Evolutionary conservation across 2,888 invertebrate genomes (phyloP), one percentile per base, ranked within the genome.

Genomic region (Plusia festucae): DNA sequence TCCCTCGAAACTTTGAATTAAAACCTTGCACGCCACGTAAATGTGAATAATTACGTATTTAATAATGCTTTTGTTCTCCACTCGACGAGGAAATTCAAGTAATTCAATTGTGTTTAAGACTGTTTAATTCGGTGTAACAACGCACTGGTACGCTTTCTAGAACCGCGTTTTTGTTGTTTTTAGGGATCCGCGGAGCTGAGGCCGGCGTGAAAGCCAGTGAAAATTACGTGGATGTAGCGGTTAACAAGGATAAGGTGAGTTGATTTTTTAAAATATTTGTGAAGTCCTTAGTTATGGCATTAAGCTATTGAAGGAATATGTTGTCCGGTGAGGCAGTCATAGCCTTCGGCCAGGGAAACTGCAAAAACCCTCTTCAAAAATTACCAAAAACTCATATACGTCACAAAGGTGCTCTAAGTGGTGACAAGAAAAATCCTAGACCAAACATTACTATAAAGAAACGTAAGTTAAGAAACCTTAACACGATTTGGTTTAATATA

Each of bases 1-100:
- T 93, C 90, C 91, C 87, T 87, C 90, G 89, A 82, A 83, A 85
- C 83, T 82, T 77, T 79, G 82, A 85, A 85, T 85, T 85, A 85
- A 93, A 94, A 91, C 92, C 91, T 92, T 90, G 93, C 93, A 93
- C 93, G 93, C 91, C 91, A 93, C 85, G 93, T 91, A 93, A 93
- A 93, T 91, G 93, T 93, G 92, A 94, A 94, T 94, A 95, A 94
- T 94, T 95, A 93, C 94, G 93, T 93, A 93, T 94, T 95, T 95
- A 95, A 94, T 95, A 95, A 94, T 90, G 94, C 94, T 93, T 94
- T 95, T 95, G 95, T 95, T 95, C 94, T 93, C 92, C 84, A 84
- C 83, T 86, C 87, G 89, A 92, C 90, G 91, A 92, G 95, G 91
- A 94, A 94, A 94, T 92, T 91, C 93, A 90, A 91, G 94, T 95